Conservation (phyloP, 2,888 invertebrate species). For the Cosmorhoe ocellata region DNA sequence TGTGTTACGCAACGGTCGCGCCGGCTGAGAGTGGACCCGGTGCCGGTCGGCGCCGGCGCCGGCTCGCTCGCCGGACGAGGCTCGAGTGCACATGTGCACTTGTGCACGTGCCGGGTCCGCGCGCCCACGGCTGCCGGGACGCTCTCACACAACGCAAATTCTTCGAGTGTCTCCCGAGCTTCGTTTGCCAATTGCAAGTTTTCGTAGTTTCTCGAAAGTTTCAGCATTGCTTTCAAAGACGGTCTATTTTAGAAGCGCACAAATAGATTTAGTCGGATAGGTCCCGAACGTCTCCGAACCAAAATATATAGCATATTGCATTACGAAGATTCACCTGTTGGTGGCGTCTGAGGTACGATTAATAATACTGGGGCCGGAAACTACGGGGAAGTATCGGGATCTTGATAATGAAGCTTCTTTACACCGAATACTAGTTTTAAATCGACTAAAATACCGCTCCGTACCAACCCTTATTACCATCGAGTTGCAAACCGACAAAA, state of each 20-base stretch:
- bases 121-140: neutral
- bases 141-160: constrained; percentile 18
- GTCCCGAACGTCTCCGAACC: too few species aligned
- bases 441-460: too few species aligned
- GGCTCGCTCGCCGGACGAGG: constrained; percentile 23
- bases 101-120: constrained; percentile 26
- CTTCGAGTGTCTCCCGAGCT: constrained; percentile 12
- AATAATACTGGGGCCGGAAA: too few species aligned
- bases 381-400: too few species aligned
- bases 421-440: too few species aligned
- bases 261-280: neutral
- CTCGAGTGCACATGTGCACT: constrained; percentile 22
- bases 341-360: too few species aligned
- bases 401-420: too few species aligned
- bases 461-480: too few species aligned
- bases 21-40: too few species aligned
- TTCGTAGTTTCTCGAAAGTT: constrained; percentile 7
- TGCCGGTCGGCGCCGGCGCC: constrained; percentile 10
- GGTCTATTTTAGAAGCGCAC: constrained; percentile 4
- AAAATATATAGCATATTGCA: too few species aligned
- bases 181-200: constrained; percentile 5
- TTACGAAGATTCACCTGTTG: too few species aligned
- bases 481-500: too few species aligned
- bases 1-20: constrained; percentile 21
- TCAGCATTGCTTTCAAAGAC: constrained; percentile 1